Conservation (phyloP, 2,888 invertebrate genomes). For the Eubasilissa splendida region DNA sequence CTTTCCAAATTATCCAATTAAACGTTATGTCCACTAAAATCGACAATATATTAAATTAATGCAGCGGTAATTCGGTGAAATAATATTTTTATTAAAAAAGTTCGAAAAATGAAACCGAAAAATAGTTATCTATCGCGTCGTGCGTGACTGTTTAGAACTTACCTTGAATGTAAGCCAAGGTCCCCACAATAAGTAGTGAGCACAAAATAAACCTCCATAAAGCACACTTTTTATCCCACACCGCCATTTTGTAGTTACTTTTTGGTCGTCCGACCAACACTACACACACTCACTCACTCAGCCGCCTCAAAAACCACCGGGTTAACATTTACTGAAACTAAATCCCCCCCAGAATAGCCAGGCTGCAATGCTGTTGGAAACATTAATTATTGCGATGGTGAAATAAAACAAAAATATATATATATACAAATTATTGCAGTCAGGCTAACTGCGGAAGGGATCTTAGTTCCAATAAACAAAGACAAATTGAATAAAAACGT, state of each 20-base stretch:
- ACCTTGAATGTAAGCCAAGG: constrained; percentile 69
- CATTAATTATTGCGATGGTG: neutral
- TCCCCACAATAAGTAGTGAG: constrained; percentile 68
- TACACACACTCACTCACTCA: constrained; percentile 71
- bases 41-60: neutral
- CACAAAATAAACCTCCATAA: constrained; percentile 72
- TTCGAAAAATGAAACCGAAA: neutral
- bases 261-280: constrained; percentile 63
- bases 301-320: constrained; percentile 68
- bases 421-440: constrained; percentile 26
- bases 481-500: neutral
- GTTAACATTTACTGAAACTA: constrained; percentile 66
- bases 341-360: constrained; percentile 49
- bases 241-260: constrained; percentile 59
- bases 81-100: neutral
- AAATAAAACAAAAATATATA: neutral
- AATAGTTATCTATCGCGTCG: too few relatives aligned
- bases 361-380: constrained; percentile 42
- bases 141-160: constrained; percentile 61
- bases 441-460: neutral
- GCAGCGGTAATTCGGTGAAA: neutral
- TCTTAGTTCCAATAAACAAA: neutral
- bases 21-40: neutral
- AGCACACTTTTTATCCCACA: constrained; percentile 72
- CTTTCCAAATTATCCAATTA: too few relatives aligned